These are phyloP conservation scores for Chaetoderma sp. DNA, from an alignment of 2,888 invertebrate species.

Conservation along the genomic window DNA sequence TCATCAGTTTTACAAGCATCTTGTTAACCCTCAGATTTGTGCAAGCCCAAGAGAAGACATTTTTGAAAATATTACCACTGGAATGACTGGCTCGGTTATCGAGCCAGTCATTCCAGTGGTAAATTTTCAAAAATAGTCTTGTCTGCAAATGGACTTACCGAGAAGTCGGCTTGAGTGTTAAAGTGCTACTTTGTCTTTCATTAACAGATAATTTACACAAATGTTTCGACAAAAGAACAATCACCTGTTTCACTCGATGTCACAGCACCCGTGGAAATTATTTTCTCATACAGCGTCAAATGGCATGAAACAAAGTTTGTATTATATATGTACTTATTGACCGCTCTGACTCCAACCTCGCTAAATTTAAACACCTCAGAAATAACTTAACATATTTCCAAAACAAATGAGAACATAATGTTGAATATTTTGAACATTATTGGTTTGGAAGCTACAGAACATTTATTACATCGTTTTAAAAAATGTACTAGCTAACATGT, in stretches of 20 bases:
- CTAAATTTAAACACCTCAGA: neutral
- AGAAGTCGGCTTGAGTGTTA: too few species aligned
- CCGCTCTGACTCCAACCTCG: neutral
- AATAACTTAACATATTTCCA: neutral
- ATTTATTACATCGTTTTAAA: neutral
- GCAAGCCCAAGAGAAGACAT: too few species aligned
- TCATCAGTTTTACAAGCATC: too few species aligned
- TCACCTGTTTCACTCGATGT: conserved; percentile 67
- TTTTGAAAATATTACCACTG: too few species aligned
- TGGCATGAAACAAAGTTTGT: conserved; percentile 69
- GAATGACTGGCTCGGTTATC: too few species aligned
- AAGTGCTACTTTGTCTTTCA: too few species aligned
- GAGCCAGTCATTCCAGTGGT: too few species aligned
- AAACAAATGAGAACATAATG: too few species aligned
- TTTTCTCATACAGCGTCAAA: conserved; percentile 71
- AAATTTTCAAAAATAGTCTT: too few species aligned
- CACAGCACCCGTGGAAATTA: conserved; percentile 63
- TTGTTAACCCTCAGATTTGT: too few species aligned
- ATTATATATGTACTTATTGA: neutral
- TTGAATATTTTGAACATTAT: neutral
- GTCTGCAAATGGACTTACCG: too few species aligned
- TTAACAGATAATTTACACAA: conserved; percentile 70
- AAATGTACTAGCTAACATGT: neutral
- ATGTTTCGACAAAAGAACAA: conserved; percentile 70
- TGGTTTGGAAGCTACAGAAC: neutral